Base-by-base conservation (phyloP, 1,140 invertebrate species). In the Aleiodes sp. region DNA sequence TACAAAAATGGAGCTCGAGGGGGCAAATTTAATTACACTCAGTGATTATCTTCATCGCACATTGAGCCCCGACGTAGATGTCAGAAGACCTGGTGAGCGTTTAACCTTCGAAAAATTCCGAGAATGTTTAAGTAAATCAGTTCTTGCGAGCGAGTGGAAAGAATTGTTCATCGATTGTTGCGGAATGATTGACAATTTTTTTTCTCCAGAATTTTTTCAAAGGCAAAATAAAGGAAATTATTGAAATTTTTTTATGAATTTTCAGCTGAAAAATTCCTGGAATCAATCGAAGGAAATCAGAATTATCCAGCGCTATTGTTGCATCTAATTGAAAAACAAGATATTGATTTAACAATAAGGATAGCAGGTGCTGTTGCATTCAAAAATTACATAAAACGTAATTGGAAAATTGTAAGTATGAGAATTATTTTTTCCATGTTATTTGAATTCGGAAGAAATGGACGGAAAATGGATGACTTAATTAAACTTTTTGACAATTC, bases 351-450 rank as follows among this genome's bases (percentile, higher is more conserved):
- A 70, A 94, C 92, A 4, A 93, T 98, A 56, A 88, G 96, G 76
- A 88, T 97, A 41, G 93, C 96, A 35, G 95, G 94, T 52, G 92
- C 96, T 43, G 93, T 99, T 74, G 93, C 94, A 12, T 98, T 99
- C 78, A 99, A 99, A 84, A 99, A 99, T 85, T 98, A 93, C 83
- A 91, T 98, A 4, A 98, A 98, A 84, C 88, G 95, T 64, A 97
- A 98, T 87, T 99, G 98, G 98, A 90, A 90, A 87, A 88, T 94
- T 76, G 94, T 96, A 87, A 88, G 90, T 89, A 75, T 60, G 14
- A 41, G 1, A 37, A 37, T n/a, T 73, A 9, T 26, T 21, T 39
- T n/a, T n/a, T n/a, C n/a, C n/a, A n/a, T n/a, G n/a, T n/a, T n/a
- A n/a, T n/a, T n/a, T n/a, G n/a, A n/a, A n/a, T n/a, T n/a, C n/a